Conservation (phyloP, 2,797 vertebrate genomes). For the Perodicticus potto region DNA sequence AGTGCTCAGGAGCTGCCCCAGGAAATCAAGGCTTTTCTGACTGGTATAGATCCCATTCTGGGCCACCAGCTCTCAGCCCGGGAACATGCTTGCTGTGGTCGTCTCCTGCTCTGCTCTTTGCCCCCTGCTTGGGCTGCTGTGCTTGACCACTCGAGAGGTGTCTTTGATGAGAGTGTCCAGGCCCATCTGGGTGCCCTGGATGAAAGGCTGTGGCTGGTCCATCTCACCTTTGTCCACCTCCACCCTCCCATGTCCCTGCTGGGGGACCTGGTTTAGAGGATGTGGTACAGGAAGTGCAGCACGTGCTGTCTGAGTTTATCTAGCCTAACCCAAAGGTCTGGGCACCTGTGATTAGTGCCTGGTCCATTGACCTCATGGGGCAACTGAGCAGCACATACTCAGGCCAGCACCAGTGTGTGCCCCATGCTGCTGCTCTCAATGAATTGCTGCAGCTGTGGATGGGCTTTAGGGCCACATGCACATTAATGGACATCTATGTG, state of each 20-base stretch:
- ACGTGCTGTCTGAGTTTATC: constrained; percentile 93
- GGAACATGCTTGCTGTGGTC: constrained; percentile 94
- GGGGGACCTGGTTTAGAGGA: constrained; percentile 86
- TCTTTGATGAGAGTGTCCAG: constrained; percentile 95
- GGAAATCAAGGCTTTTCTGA: constrained; percentile 97
- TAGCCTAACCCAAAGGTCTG: constrained; percentile 93
- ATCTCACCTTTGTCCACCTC: constrained; percentile 79
- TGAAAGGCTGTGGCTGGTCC: constrained; percentile 84
- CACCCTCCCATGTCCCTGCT: constrained; percentile 76
- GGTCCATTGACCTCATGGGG: constrained; percentile 97
- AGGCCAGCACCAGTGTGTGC: constrained; percentile 91
- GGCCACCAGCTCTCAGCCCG: constrained; percentile 93
- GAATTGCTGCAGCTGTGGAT: constrained; percentile 97
- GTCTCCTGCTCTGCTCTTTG: constrained; percentile 93
- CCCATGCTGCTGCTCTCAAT: constrained; percentile 93
- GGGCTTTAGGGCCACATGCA: constrained; percentile 94
- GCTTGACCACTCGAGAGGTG: constrained; percentile 93
- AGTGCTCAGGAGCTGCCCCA: constrained; percentile 94
- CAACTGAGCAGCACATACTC: constrained; percentile 97
- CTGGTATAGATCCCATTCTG: constrained; percentile 91
- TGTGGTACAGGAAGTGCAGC: constrained; percentile 91
- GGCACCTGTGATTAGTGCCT: constrained; percentile 94
- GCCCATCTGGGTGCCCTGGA: constrained; percentile 92
- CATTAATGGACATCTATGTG: constrained; percentile 96
- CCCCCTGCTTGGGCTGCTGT: constrained; percentile 94